Percentiles rank a stretch among this genome's conserved stretches.
Conservation (phyloP, 2,888 invertebrate genomes). For the Noctua janthe region DNA sequence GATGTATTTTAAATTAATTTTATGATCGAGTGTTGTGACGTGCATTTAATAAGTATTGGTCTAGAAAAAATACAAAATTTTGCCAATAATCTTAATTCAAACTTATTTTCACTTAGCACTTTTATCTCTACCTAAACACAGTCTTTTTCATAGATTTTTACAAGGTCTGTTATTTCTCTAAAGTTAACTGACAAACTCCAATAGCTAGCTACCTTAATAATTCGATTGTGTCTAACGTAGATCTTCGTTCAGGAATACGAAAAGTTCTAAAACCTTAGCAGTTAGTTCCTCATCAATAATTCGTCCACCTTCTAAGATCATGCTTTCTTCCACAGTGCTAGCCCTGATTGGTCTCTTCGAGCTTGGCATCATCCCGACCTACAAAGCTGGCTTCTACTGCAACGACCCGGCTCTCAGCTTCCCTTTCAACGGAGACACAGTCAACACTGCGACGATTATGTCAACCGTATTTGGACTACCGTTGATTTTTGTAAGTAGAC, state of each 20-base stretch:
- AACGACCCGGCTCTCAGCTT: slow-evolving; percentile 92
- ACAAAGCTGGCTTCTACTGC: slow-evolving; percentile 92
- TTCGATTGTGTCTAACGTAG: neutral
- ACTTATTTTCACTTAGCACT: neutral
- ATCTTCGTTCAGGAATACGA: neutral
- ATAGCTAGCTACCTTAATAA: neutral
- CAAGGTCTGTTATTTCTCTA: neutral
- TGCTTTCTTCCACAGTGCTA: slow-evolving; percentile 86
- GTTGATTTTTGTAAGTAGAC: slow-evolving; percentile 88
- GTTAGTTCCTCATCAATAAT: neutral
- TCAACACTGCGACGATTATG: slow-evolving; percentile 88
- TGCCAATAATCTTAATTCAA: too few species aligned
- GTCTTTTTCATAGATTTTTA: neutral
- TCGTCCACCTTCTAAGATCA: neutral
- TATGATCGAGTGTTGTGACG: neutral
- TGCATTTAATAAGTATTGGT: too few species aligned
- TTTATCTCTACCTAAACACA: neutral
- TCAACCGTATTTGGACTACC: slow-evolving; percentile 87
- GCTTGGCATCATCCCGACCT: slow-evolving; percentile 91
- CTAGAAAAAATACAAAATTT: too few species aligned
- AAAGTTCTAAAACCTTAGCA: neutral
- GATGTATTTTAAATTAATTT: neutral
- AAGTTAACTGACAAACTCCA: neutral
- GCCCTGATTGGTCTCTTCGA: slow-evolving; percentile 90
- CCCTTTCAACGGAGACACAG: slow-evolving; percentile 92